Base-by-base conservation (phyloP, 2,797 vertebrate species). In the Hydrocynus forskahlii region DNA sequence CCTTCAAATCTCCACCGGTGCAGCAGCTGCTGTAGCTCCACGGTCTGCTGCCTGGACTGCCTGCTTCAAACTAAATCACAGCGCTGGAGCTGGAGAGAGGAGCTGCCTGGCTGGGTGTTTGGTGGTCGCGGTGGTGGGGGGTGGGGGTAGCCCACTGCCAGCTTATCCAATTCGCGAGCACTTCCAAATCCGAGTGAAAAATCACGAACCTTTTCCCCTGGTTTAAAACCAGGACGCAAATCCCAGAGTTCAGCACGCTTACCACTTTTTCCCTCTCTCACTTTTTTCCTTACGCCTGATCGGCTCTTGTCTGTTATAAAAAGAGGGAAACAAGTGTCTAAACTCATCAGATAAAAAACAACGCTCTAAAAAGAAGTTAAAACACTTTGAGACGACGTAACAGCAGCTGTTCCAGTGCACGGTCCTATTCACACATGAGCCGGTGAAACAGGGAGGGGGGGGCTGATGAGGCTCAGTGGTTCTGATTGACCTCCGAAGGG, bases 391-490 rank as follows among this genome's bases (percentile, higher is more conserved):
- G 23, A 45, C 7, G 29, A 75, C 17, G n/a, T 4, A 21, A 25
- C 35, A 13, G 29, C 43, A 23, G 57, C 68, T 70, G n/a, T 29
- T 52, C 16, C 43, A 16, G 5, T 19, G 25, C 21, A 14, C 16
- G 25, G 70, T 45, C 17, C 54, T 78, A 45, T 29, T 57, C 60
- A 50, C 83, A 81, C 80, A 76, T 60, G 71, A 81, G 62, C 76
- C 80, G 80, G 83, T 25, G 75, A 68, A 70, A 21, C 43, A 67
- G 50, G 7, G 71, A 29, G 35, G 14, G 35, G 60, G 9, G 43
- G 59, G 76, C 66, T 81, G 80, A 81, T 72, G 45, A 57, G 64
- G 78, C 52, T 81, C 69, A 45, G 76, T 50, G 64, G 78, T 55
- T 68, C 74, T 48, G 29, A 54, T 59, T 75, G 57, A 75, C 55